Conservation (phyloP, 2,797 vertebrate genomes). For the Enteromius unitaeniatus region DNA sequence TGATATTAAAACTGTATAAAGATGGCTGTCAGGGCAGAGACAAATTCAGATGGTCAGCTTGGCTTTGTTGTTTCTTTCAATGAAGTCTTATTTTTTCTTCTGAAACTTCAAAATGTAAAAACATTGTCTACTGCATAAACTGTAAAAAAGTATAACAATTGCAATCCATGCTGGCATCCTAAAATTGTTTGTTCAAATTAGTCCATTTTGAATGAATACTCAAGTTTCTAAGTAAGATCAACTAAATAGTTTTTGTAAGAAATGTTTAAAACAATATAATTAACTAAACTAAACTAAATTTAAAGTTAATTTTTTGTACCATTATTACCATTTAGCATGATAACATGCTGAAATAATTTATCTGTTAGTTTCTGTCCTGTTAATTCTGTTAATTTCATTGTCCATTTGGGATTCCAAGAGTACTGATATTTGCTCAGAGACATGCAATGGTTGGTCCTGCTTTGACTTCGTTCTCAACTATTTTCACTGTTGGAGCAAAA, state of each 20-base stretch:
- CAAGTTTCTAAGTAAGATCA: not conserved
- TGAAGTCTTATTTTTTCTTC: not conserved
- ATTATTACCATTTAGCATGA: no score
- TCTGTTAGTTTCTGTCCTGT: no score
- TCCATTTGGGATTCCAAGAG: no score
- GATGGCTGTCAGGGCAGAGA: no score
- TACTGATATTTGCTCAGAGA: no score
- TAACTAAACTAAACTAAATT: not conserved
- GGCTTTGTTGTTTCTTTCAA: not conserved
- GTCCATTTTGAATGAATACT: not conserved
- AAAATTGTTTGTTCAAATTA: not conserved
- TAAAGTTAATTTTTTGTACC: no score
- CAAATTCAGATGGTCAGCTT: not conserved
- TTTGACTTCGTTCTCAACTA: no score
- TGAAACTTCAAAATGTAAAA: not conserved
- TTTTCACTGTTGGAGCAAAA: not conserved
- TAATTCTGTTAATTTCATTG: no score
- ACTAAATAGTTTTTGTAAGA: not conserved
- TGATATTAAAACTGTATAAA: no score
- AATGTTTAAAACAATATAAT: not conserved
- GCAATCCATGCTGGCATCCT: not conserved
- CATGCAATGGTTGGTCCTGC: no score
- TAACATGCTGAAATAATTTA: no score
- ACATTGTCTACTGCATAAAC: not conserved
- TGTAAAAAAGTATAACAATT: not conserved